These are phyloP conservation scores for Xanthorhoe designata DNA, from an alignment of 2,888 invertebrate species.

Conservation along the genomic window DNA sequence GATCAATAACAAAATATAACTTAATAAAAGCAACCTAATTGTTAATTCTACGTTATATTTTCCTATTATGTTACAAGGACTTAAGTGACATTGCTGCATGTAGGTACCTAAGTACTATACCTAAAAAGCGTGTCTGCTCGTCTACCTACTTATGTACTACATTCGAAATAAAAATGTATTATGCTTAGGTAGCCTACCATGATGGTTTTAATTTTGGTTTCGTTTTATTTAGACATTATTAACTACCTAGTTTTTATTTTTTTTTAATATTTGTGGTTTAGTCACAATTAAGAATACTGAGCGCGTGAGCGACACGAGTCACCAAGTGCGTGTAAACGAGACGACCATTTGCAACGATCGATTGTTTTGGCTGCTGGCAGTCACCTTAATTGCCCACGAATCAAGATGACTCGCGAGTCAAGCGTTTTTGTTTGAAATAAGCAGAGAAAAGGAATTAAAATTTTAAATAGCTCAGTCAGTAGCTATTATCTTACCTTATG, in stretches of 20 bases:
- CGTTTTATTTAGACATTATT: neutral
- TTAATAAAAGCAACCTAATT: neutral
- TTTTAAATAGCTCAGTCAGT: conserved; percentile 1
- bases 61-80: conserved; percentile 6
- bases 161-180: too few species aligned
- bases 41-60: neutral
- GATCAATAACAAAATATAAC: conserved; percentile 4
- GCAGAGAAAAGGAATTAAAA: conserved; percentile 37
- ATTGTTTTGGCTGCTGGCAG: conserved; percentile 83
- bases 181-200: too few species aligned
- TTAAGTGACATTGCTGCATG: neutral
- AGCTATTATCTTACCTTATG: neutral
- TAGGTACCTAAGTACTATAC: neutral
- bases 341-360: conserved; percentile 80
- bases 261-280: neutral
- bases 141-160: too few species aligned
- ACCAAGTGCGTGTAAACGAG: conserved; percentile 59
- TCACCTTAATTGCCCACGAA: conserved; percentile 82
- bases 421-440: conserved; percentile 60
- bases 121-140: too few species aligned
- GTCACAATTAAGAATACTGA: conserved; percentile 6
- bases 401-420: conserved; percentile 75
- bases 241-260: neutral
- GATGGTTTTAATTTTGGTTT: neutral
- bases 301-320: conserved; percentile 37